Conservation (phyloP, 2,797 vertebrate genomes). For the Malurus leucopterus region DNA sequence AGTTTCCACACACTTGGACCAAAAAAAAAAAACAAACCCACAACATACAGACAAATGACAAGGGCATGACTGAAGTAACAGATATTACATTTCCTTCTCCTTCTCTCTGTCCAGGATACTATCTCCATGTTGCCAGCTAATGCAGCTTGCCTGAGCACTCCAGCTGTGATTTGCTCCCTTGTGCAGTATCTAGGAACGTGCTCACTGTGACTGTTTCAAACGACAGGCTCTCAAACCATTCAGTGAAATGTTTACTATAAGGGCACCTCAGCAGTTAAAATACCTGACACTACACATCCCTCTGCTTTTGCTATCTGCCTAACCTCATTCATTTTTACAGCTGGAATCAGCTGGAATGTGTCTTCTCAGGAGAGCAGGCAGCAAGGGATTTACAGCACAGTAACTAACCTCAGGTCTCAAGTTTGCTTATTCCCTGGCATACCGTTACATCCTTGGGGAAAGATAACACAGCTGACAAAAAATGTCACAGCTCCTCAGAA, state of each 20-base stretch:
- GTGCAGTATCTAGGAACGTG: background rate
- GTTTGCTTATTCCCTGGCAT: slow-evolving; percentile 14
- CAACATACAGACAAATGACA: background rate
- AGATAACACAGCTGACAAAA: slow-evolving; percentile 33
- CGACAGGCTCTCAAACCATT: background rate
- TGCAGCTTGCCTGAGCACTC: background rate
- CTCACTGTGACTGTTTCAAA: background rate
- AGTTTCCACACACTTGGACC: background rate
- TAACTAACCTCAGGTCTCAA: slow-evolving; percentile 21
- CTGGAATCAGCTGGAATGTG: slow-evolving; percentile 18
- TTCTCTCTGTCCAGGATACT: background rate
- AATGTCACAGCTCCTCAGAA: slow-evolving; percentile 3
- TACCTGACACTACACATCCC: background rate
- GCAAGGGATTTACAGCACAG: background rate
- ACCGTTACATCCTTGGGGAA: background rate
- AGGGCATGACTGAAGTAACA: background rate
- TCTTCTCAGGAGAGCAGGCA: background rate
- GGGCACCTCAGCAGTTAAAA: background rate
- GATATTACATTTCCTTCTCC: background rate
- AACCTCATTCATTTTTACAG: slow-evolving; percentile 17
- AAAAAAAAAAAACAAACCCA: background rate
- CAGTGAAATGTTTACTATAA: background rate
- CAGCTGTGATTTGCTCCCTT: background rate
- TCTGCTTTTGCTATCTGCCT: background rate
- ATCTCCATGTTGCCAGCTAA: background rate